phyloP scores from a whole-genome alignment of 2,797 vertebrate genomes.

The Megaceryle alcyon region DNA sequence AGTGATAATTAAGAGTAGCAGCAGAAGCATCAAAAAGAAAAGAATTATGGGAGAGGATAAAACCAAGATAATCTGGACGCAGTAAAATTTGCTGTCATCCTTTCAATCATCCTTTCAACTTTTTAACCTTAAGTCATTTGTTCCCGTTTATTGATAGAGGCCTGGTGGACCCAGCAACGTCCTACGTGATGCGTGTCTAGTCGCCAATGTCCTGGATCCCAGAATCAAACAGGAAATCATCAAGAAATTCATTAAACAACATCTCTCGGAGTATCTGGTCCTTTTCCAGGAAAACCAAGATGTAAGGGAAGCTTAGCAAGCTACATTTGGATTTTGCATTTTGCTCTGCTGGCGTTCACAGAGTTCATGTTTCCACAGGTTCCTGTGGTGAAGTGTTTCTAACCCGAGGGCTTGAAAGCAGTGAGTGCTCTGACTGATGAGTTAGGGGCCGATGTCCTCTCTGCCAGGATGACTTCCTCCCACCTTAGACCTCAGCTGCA shows the following conservation, averaged over 20 bases:
- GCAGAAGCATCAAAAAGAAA: constrained; percentile 14
- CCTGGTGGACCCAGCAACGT: constrained; percentile 95
- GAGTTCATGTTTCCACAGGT: background rate
- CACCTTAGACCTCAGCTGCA: background rate
- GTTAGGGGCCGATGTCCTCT: background rate
- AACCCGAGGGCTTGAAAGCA: background rate
- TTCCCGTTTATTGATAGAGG: constrained; percentile 81
- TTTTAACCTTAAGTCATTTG: background rate
- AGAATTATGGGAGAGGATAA: background rate
- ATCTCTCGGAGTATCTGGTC: constrained; percentile 95
- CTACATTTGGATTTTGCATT: constrained; percentile 30
- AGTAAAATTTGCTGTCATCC: background rate
- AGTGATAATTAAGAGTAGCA: background rate
- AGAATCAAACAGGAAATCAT: constrained; percentile 99
- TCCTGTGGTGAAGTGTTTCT: constrained; percentile 3
- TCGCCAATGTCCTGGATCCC: constrained; percentile 94
- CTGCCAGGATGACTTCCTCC: background rate
- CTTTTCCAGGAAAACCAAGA: constrained; percentile 99
- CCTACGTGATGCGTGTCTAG: constrained; percentile 93
- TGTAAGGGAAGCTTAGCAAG: constrained; percentile 80
- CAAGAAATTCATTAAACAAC: constrained; percentile 98
- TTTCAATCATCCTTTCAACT: too few species aligned
- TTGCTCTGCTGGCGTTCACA: background rate
- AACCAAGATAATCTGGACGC: background rate
- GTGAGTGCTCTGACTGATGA: background rate